A percentile compares a stretch with the other conserved stretches of the same genome.
Conservation (phyloP, 2,113 vertebrate species). For the Passer domesticus region DNA sequence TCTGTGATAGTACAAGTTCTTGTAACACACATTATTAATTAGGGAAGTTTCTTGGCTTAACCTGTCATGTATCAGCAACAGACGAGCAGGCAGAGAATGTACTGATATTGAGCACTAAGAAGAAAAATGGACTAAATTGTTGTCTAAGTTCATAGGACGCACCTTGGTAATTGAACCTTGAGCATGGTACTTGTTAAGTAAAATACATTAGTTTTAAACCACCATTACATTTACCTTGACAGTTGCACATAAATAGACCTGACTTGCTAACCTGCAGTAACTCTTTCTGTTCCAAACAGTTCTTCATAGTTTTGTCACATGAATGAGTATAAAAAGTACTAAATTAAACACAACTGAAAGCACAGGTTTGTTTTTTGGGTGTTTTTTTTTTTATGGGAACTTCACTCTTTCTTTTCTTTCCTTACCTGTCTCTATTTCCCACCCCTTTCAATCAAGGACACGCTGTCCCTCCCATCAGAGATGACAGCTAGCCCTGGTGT, state of each 20-base stretch:
- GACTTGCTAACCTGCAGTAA: neutral
- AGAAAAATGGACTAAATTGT: neutral
- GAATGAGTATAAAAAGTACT: neutral
- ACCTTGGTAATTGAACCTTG: neutral
- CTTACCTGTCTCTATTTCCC: neutral
- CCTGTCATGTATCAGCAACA: neutral
- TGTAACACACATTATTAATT: neutral
- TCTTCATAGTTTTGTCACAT: neutral
- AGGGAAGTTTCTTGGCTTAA: neutral
- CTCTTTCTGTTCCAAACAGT: neutral
- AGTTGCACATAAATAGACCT: neutral
- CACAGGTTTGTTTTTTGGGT: neutral
- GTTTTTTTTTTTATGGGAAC: rapidly evolving
- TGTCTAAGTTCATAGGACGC: neutral
- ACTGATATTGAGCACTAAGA: neutral
- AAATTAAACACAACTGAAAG: neutral
- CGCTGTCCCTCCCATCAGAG: neutral
- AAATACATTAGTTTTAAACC: neutral
- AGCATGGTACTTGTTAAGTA: neutral
- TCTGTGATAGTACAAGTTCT: neutral
- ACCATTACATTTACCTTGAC: neutral
- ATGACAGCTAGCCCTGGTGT: rapidly evolving
- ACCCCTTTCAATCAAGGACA: neutral
- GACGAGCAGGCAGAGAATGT: neutral
- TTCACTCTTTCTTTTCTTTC: neutral